Conservation (phyloP, 2,113 vertebrate genomes). For the Elgaria multicarinata region DNA sequence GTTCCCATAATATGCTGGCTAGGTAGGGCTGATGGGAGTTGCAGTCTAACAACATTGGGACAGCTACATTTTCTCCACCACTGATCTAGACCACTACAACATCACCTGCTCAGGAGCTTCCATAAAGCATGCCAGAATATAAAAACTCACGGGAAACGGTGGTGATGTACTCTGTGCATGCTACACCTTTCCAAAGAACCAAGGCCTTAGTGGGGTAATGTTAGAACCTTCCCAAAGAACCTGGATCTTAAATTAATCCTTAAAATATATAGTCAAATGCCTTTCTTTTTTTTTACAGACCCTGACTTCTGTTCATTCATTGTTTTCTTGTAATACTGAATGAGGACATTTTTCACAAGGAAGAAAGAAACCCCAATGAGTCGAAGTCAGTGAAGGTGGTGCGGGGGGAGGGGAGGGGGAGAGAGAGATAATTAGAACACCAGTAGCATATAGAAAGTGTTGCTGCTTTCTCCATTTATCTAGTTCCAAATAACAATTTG, state of each 20-base stretch:
- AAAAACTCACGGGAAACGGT: background rate
- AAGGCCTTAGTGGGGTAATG: too few species aligned
- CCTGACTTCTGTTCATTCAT: background rate
- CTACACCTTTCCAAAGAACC: background rate
- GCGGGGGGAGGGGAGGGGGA: too few species aligned
- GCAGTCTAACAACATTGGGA: too few species aligned
- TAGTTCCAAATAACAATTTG: conserved; percentile 59
- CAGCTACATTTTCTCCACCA: too few species aligned
- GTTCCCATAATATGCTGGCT: too few species aligned
- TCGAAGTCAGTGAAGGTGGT: background rate
- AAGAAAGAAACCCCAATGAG: conserved; percentile 38
- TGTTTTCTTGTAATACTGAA: conserved; percentile 51
- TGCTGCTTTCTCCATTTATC: conserved; percentile 52
- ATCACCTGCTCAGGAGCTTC: background rate
- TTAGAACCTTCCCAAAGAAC: background rate
- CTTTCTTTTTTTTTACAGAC: background rate
- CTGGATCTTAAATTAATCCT: background rate
- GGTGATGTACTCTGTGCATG: background rate
- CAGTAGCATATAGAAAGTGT: background rate
- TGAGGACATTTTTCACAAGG: conserved; percentile 39
- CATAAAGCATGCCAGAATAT: background rate
- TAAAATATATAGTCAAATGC: background rate
- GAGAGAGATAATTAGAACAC: conserved; percentile 36
- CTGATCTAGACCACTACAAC: background rate
- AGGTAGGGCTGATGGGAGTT: too few species aligned